A percentile compares a stretch with the other conserved stretches of the same genome.
Conservation (phyloP, 92 coral and sea anemone species). For the Parazoanthus swiftii region DNA sequence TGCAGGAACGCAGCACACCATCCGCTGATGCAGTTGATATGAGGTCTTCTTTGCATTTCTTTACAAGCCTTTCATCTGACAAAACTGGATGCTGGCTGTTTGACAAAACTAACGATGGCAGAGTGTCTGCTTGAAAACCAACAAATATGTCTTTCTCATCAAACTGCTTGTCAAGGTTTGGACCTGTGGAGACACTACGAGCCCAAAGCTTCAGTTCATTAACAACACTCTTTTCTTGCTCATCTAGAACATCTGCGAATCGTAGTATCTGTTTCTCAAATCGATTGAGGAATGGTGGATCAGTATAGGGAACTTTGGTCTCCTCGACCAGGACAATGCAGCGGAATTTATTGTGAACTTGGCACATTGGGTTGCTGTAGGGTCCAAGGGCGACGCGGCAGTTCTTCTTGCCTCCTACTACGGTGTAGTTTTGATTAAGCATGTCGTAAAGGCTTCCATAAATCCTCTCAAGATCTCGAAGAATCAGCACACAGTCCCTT, state of each 20-base stretch:
- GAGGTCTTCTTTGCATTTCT: conserved; percentile 51
- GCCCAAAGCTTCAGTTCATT: conserved; percentile 41
- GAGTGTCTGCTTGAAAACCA: conserved; percentile 57
- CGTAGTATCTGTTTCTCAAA: conserved; percentile 69
- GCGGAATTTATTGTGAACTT: conserved; percentile 56
- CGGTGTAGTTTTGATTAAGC: conserved; percentile 64
- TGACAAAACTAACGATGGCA: conserved; percentile 52
- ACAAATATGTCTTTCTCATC: conserved; percentile 52
- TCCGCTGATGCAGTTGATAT: conserved; percentile 47
- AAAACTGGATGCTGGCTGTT: conserved; percentile 17
- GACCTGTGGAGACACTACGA: conserved; percentile 33
- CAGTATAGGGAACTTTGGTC: conserved; percentile 55
- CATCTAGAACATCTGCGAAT: conserved; percentile 51
- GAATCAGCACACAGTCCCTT: conserved; percentile 54
- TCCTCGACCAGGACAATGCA: conserved; percentile 62
- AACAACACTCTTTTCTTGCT: conserved; percentile 17
- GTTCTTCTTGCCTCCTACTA: conserved; percentile 53
- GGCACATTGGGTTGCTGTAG: conserved; percentile 64
- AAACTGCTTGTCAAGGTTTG: conserved; percentile 34
- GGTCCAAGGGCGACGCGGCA: conserved; percentile 66
- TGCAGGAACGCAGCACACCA: conserved; percentile 42
- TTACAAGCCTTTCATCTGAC: background rate
- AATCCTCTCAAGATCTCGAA: conserved; percentile 58
- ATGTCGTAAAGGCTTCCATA: conserved; percentile 65
- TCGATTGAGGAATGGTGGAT: conserved; percentile 68